phyloP scores from a whole-genome alignment of 2,113 vertebrate genomes.

The Xenopus laevis region DNA sequence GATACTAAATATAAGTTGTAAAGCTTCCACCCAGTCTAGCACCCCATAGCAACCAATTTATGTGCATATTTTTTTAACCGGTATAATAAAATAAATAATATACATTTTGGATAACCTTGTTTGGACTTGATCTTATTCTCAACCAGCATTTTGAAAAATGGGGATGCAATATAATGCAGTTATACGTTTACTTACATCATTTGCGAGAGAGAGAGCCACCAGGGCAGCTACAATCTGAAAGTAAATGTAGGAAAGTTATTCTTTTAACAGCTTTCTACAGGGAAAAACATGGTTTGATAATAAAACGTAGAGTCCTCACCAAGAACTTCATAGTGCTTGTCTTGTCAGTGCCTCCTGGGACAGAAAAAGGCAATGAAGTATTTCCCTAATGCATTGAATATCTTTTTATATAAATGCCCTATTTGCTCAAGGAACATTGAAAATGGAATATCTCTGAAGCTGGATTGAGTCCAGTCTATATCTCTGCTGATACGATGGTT shows the following conservation, averaged over 20 bases:
- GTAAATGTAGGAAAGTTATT: constrained; percentile 13
- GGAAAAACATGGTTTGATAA: neutral
- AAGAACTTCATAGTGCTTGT: constrained; percentile 34
- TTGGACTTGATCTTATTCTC: no score
- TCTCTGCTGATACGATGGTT: constrained; percentile 14
- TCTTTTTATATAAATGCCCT: constrained; percentile 21
- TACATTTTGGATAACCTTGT: no score
- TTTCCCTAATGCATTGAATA: neutral
- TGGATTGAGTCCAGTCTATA: neutral
- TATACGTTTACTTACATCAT: constrained; percentile 48
- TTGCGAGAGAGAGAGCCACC: constrained; percentile 36
- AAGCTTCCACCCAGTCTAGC: no score
- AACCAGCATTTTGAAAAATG: no score
- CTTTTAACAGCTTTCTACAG: neutral
- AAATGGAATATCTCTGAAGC: neutral
- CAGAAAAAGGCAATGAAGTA: neutral
- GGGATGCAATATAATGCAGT: no score
- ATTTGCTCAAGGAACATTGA: constrained; percentile 25
- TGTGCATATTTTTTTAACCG: no score
- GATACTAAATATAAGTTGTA: no score
- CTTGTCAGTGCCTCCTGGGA: neutral
- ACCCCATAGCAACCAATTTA: no score
- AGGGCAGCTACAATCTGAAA: constrained; percentile 39
- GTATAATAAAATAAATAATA: no score
- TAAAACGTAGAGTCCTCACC: constrained; percentile 4